These are phyloP conservation scores for Mustela nigripes DNA, from an alignment of 2,113 vertebrate genomes.

Conservation along the genomic window DNA sequence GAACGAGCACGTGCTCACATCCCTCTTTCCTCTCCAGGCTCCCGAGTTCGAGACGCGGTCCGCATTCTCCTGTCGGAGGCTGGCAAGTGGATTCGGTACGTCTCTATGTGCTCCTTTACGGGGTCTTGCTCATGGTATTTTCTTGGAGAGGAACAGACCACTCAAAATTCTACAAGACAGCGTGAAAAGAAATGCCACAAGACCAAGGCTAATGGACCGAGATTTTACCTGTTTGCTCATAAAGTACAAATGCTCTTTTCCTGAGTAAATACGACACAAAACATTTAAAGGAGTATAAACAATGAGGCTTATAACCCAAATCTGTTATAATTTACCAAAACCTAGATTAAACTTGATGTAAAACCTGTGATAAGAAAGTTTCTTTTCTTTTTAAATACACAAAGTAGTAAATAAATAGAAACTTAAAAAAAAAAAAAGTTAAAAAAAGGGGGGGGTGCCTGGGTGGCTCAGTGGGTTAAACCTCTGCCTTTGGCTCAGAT, in stretches of 20 bases:
- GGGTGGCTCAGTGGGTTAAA: no score
- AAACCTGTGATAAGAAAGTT: background rate
- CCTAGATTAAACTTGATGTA: background rate
- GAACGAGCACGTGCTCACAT: accelerated
- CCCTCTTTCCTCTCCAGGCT: background rate
- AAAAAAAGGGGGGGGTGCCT: no score
- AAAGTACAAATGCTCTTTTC: background rate
- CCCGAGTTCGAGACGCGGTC: background rate
- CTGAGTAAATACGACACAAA: conserved; percentile 1
- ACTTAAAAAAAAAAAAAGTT: no score
- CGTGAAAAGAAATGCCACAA: background rate
- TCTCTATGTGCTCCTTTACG: background rate
- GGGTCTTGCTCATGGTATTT: background rate
- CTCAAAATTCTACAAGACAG: background rate
- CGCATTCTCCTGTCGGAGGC: background rate
- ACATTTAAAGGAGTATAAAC: background rate
- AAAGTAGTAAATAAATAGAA: background rate
- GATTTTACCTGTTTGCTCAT: background rate
- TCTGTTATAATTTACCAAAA: background rate
- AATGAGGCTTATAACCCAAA: conserved; percentile 30
- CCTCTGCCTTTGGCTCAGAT: no score
- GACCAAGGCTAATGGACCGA: background rate
- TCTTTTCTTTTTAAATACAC: background rate
- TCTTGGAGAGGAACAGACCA: background rate
- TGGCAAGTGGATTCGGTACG: background rate